Conservation (phyloP, 2,113 vertebrate species). For the Apteryx owenii region DNA sequence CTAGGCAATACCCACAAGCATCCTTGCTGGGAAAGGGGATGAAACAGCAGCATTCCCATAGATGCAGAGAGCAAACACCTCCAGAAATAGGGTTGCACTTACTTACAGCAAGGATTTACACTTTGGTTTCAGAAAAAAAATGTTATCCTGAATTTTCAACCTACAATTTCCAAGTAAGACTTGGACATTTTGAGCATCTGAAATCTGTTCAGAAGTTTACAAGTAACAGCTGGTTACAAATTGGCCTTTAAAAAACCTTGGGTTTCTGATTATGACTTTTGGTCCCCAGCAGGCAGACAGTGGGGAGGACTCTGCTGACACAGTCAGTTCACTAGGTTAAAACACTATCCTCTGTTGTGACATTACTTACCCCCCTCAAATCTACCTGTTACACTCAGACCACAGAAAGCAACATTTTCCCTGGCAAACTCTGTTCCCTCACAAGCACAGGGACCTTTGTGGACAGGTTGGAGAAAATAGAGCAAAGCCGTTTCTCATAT, state of each 20-base stretch:
- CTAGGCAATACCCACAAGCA: background rate
- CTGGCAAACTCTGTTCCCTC: background rate
- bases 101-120: background rate
- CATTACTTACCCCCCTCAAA: background rate
- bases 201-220: background rate
- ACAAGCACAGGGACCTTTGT: background rate
- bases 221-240: background rate
- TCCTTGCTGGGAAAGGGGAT: background rate
- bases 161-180: background rate
- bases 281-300: background rate
- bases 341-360: background rate
- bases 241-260: background rate
- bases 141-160: background rate
- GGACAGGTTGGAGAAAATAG: background rate
- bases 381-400: background rate
- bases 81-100: background rate
- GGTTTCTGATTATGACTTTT: background rate
- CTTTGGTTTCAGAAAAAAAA: background rate
- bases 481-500: background rate
- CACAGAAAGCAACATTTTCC: background rate
- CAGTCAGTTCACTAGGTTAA: background rate
- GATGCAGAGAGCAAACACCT: background rate
- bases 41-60: fast-evolving
- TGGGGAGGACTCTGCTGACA: too few species aligned
- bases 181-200: background rate